phyloP scores from a whole-genome alignment of 2,113 vertebrate species.

The Apteryx owenii region DNA sequence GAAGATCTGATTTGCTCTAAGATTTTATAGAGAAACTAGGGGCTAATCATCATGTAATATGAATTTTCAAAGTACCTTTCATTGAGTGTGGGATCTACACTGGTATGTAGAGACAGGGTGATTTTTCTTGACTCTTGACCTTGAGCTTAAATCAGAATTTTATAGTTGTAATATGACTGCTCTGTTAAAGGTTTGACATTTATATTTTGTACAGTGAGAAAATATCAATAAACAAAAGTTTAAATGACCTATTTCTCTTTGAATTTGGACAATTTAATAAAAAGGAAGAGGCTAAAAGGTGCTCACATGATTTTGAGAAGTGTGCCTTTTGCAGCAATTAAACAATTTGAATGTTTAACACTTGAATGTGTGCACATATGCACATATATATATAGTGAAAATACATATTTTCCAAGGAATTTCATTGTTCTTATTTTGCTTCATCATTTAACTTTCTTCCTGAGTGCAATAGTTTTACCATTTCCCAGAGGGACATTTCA shows the following conservation, averaged over 20 bases:
- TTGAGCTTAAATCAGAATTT: slow-evolving; percentile 6
- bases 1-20: background rate
- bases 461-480: slow-evolving; percentile 29
- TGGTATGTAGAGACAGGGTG: background rate
- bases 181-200: slow-evolving; percentile 52
- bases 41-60: background rate
- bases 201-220: slow-evolving; percentile 30
- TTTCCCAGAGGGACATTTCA: slow-evolving; percentile 70
- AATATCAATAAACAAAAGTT: slow-evolving; percentile 16
- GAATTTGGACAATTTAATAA: background rate
- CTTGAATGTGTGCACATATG: background rate
- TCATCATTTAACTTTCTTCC: slow-evolving; percentile 27
- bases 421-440: slow-evolving; percentile 10
- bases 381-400: background rate
- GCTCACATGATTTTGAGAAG: background rate
- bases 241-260: slow-evolving; percentile 17
- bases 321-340: background rate
- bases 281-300: background rate
- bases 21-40: background rate
- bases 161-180: slow-evolving; percentile 22
- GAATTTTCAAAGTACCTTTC: background rate
- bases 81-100: background rate
- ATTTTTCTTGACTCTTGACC: slow-evolving; percentile 33
- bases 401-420: slow-evolving; percentile 1
- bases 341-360: background rate